Conservation (phyloP, 1,140 invertebrate species). For the Diorhabda elongata region DNA sequence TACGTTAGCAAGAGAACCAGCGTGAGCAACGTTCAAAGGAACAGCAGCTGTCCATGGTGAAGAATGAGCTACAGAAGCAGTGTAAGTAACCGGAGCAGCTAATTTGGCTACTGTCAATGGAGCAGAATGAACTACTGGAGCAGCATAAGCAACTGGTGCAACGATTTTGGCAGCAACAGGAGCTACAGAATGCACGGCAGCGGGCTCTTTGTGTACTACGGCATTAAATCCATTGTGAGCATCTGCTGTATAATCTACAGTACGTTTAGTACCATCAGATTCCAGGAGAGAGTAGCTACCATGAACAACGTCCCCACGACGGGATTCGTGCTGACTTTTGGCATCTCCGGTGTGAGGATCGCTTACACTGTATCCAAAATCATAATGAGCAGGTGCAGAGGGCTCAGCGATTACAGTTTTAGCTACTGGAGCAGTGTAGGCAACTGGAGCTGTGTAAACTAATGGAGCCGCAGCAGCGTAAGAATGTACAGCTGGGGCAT, state of each 20-base stretch:
- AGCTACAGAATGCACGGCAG: conserved; percentile 5
- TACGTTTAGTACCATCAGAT: conserved; percentile 57
- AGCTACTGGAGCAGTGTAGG: conserved; percentile 6
- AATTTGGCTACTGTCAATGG: background rate
- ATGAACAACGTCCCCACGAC: conserved; percentile 30
- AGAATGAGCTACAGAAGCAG: conserved; percentile 34
- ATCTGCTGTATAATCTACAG: conserved; percentile 62
- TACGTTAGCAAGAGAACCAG: background rate
- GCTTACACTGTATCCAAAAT: conserved; percentile 34
- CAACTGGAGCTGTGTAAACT: conserved; percentile 10
- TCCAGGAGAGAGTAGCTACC: conserved; percentile 47
- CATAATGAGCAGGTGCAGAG: conserved; percentile 27
- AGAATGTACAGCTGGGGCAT: conserved; percentile 37
- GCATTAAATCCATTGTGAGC: conserved; percentile 51
- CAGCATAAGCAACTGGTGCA: conserved; percentile 16
- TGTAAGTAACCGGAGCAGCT: conserved; percentile 15
- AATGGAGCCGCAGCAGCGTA: conserved; percentile 7
- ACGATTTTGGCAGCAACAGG: conserved; percentile 4
- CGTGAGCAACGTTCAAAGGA: conserved; percentile 1
- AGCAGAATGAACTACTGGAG: conserved; percentile 9
- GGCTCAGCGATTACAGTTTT: conserved; percentile 20
- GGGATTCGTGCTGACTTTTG: conserved; percentile 33
- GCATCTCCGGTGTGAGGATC: conserved; percentile 51
- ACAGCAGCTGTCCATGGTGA: conserved; percentile 10
- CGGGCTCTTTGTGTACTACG: conserved; percentile 37